phyloP scores from a whole-genome alignment of 2,113 vertebrate species.

The Limanda limanda region DNA sequence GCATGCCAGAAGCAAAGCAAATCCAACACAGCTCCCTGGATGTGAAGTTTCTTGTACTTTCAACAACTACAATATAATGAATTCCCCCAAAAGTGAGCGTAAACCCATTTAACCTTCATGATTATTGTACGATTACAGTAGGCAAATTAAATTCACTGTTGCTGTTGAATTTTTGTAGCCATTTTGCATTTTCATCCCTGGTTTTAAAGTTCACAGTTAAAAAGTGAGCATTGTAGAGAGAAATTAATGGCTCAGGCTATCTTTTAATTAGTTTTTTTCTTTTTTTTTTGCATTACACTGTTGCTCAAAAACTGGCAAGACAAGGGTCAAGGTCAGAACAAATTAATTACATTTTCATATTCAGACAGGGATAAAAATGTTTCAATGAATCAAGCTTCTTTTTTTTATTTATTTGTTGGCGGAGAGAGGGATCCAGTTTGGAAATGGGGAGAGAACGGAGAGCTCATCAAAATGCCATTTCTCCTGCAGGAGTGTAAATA shows the following conservation, averaged over 20 bases:
- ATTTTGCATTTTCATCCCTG: constrained; percentile 26
- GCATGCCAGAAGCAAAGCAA: not conserved
- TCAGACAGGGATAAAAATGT: constrained; percentile 40
- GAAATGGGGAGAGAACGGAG: not conserved
- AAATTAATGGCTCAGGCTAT: constrained; percentile 67
- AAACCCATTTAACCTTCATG: constrained; percentile 8
- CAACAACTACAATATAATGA: not conserved
- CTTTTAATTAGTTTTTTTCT: constrained; percentile 68
- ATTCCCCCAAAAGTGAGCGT: not conserved
- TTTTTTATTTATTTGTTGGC: not conserved
- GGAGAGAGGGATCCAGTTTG: not conserved
- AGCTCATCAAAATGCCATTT: constrained; percentile 44
- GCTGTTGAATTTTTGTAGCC: constrained; percentile 22
- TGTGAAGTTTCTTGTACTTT: not conserved
- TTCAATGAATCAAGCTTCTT: constrained; percentile 11
- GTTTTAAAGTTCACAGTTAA: constrained; percentile 41
- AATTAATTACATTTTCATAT: constrained; percentile 73
- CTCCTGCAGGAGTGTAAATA: constrained; percentile 34
- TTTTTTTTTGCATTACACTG: constrained; percentile 47
- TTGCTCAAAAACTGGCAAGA: constrained; percentile 50
- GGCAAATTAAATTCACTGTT: constrained; percentile 39
- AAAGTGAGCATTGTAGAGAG: constrained; percentile 38
- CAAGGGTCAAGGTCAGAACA: constrained; percentile 67
- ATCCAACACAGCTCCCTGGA: not conserved
- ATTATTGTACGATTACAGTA: constrained; percentile 40